Evolutionary conservation across 2,797 vertebrate genomes (phyloP), one percentile per base, ranked within the genome.

Genomic region (Pachyuromys duprasi): DNA sequence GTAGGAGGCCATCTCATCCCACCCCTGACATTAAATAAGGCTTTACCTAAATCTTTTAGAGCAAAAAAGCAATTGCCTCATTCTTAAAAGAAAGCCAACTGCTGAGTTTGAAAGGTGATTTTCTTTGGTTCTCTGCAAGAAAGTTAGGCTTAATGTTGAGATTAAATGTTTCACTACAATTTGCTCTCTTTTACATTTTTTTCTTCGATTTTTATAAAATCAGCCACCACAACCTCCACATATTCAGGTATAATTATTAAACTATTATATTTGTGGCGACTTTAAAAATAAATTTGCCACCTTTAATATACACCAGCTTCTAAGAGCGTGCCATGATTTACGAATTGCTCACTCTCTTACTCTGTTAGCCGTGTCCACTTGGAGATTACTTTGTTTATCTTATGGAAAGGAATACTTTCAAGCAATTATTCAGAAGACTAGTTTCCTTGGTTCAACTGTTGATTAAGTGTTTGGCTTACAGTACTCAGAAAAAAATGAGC

Each of bases 391-490:
- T 82, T 83, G 81, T 88, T 86, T 70, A 62, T 74, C 53, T 82
- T 84, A 91, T 36, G 63, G 53, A 78, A 89, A 70, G 67, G 55
- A 93, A 93, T 31, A 79, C 75, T 93, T 69, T 76, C 60, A 91
- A 88, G 26, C 55, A 84, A 86, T 95, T 86, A 91, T 39, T 95
- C n/a, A 72, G 45, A 80, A 42, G 22, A 91, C 53, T 88, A 36
- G 36, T 33, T 93, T 92, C 14, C 72, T 15, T 72, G 79, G 24
- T 67, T 90, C 53, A 69, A n/a, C n/a, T 36, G 63, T 62, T 84
- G 69, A 93, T 89, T 94, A 89, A 80, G 22, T n/a, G 63, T 75
- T 96, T 96, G 69, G 90, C 55, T 84, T 81, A 53, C 6, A 67
- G 20, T 57, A 75, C 57, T 63, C 60, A 90, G 69, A 92, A 75